A percentile compares a stretch with the other conserved stretches of the same genome.
Conservation (phyloP, 2,797 vertebrate genomes). For the Aldrovandia affinis region DNA sequence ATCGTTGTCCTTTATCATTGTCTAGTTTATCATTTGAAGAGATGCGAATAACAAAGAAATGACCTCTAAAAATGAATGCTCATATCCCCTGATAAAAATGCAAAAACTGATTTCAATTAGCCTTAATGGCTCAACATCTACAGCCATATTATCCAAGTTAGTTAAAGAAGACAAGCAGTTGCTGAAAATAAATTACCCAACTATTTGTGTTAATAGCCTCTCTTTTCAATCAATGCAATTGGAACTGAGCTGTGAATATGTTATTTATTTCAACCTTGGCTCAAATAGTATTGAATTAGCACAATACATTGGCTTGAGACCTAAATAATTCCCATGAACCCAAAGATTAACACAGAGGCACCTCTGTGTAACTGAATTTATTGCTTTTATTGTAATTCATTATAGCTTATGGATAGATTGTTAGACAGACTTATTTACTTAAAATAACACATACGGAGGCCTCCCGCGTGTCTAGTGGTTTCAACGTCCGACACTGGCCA, state of each 20-base stretch:
- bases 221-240: slow-evolving; percentile 20
- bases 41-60: not conserved
- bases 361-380: slow-evolving; percentile 16
- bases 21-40: not conserved
- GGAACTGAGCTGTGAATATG: not conserved
- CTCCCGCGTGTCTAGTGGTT: no score
- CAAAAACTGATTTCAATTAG: not conserved
- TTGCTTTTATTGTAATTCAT: not conserved
- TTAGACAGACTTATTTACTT: not conserved
- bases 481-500: no score
- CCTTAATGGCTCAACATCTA: not conserved
- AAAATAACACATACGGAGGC: slow-evolving; percentile 1
- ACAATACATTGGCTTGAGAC: not conserved
- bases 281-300: not conserved
- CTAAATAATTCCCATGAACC: not conserved
- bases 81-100: not conserved
- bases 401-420: not conserved
- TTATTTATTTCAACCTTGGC: not conserved
- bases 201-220: slow-evolving; percentile 20
- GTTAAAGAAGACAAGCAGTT: slow-evolving; percentile 5
- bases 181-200: slow-evolving; percentile 6
- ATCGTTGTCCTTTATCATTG: not conserved
- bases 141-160: not conserved
- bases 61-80: not conserved
- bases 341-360: slow-evolving; percentile 16